Conservation (phyloP, 2,797 vertebrate species). For the Meriones psammophilus region DNA sequence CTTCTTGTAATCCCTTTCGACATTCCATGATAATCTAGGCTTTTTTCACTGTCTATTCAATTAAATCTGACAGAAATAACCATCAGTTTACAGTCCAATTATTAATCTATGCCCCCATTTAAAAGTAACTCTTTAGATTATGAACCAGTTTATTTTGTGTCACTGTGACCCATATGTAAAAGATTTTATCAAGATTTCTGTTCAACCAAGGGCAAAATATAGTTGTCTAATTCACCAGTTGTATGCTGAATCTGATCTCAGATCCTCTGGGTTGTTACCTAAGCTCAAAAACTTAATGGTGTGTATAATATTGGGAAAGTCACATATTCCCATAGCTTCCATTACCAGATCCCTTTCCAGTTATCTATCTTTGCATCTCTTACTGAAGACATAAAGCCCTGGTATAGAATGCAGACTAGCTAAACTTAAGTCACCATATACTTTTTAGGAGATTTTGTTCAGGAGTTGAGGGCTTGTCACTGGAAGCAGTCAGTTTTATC, state of each 20-base stretch:
- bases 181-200: slow-evolving; percentile 3
- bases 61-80: background rate
- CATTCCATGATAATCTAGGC: background rate
- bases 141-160: background rate
- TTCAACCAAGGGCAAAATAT: background rate
- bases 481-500: background rate
- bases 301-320: background rate
- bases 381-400: background rate
- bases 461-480: background rate
- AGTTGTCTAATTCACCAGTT: background rate
- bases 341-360: background rate
- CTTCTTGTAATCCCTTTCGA: slow-evolving; percentile 34
- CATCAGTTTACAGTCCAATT: background rate
- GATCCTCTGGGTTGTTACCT: background rate
- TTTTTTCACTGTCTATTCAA: slow-evolving; percentile 17
- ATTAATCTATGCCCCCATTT: background rate
- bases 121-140: slow-evolving; percentile 24
- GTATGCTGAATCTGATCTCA: background rate
- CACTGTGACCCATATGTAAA: slow-evolving; percentile 28
- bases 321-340: background rate
- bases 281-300: background rate
- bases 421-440: background rate
- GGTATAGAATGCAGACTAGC: background rate
- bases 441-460: background rate
- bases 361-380: background rate